Evolutionary conservation across 1,140 invertebrate species (phyloP).

Genomic region (Drosophila oshimai): DNA sequence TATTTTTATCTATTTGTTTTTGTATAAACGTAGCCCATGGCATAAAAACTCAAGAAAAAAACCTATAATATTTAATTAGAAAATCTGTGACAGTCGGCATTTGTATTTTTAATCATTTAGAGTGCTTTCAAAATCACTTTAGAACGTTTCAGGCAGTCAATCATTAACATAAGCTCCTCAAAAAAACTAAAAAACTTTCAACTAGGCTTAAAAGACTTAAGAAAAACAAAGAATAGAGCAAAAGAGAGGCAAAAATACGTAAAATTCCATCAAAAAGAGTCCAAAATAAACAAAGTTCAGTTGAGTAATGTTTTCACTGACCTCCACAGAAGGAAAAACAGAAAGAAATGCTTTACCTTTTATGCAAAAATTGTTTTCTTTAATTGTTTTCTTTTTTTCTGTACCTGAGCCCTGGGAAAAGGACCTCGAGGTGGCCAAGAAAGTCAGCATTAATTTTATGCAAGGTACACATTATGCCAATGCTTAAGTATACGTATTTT

Average conservation of each 20-base stretch:
- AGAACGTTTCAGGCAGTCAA: neutral
- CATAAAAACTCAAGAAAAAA: too few species aligned
- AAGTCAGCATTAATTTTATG: slow-evolving; percentile 50
- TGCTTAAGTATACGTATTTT: slow-evolving; percentile 38
- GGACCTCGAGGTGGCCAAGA: slow-evolving; percentile 2
- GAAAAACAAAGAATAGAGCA: neutral
- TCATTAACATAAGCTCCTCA: neutral
- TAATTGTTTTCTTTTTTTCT: slow-evolving; percentile 42
- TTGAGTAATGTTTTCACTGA: slow-evolving; percentile 35
- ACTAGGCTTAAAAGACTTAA: slow-evolving; percentile 14
- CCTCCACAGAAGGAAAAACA: slow-evolving; percentile 7
- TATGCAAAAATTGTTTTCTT: slow-evolving; percentile 47
- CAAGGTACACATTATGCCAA: slow-evolving; percentile 50
- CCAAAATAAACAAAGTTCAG: slow-evolving; percentile 33
- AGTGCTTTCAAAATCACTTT: neutral
- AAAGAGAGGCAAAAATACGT: neutral
- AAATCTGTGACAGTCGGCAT: too few species aligned
- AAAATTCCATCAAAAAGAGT: slow-evolving; percentile 23
- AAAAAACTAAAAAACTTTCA: slow-evolving; percentile 6
- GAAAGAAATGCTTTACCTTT: slow-evolving; percentile 24
- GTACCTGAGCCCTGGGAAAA: neutral
- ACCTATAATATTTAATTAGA: too few species aligned
- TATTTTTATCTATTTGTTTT: too few species aligned
- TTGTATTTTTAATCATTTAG: neutral
- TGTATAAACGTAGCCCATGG: too few species aligned